Conservation (phyloP, 2,113 vertebrate genomes). For the Mormyrus iriodes region DNA sequence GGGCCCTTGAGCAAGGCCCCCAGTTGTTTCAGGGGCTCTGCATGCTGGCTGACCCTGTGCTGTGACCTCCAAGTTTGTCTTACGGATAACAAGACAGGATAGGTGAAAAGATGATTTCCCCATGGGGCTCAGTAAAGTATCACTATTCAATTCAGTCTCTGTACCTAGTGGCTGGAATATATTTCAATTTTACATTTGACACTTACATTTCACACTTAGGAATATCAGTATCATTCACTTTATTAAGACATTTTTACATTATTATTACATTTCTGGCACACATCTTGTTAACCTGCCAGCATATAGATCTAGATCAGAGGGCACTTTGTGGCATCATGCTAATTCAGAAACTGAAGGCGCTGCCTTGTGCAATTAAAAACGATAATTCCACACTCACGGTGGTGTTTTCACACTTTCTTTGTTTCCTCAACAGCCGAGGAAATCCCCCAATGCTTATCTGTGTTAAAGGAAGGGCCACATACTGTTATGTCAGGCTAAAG, state of each 20-base stretch:
- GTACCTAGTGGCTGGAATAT: neutral
- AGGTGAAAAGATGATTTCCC: neutral
- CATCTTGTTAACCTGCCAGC: neutral
- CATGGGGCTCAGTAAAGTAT: neutral
- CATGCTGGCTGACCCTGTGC: neutral
- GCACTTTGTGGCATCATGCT: neutral
- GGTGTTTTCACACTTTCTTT: neutral
- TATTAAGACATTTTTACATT: neutral
- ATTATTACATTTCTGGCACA: neutral
- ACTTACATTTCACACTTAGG: neutral
- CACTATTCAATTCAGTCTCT: neutral
- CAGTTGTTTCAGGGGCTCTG: neutral
- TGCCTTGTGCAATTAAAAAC: neutral
- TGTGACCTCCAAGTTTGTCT: neutral
- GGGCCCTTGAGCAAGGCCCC: neutral
- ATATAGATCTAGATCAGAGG: neutral
- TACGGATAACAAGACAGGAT: neutral
- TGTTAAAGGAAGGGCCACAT: slow-evolving; percentile 3
- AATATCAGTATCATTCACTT: neutral
- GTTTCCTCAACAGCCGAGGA: neutral
- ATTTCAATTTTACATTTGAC: neutral
- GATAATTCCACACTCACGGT: neutral
- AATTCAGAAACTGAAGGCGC: neutral
- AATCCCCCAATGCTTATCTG: neutral
- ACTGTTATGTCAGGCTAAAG: neutral